A percentile compares a stretch with the other conserved stretches of the same genome.
These are phyloP conservation scores for Hypsopygia costalis DNA, from an alignment of 2,888 invertebrate species.

Conservation along the genomic window DNA sequence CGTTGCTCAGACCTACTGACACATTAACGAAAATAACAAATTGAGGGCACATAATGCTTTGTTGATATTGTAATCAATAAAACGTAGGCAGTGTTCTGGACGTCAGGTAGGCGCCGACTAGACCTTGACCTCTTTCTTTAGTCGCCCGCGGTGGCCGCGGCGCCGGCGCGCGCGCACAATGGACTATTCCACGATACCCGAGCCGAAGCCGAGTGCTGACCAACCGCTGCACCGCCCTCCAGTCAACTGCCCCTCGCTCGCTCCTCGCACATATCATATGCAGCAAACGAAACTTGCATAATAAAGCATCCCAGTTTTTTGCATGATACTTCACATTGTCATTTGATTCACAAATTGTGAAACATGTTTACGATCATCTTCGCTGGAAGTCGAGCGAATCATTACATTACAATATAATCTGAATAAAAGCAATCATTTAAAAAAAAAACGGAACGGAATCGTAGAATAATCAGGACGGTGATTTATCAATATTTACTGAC, in stretches of 20 bases:
- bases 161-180: slow-evolving; percentile 46
- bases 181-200: slow-evolving; percentile 65
- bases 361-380: no score
- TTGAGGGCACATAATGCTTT: slow-evolving; percentile 5
- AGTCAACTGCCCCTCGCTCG: not conserved
- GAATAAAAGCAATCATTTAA: no score
- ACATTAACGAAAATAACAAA: slow-evolving; percentile 6
- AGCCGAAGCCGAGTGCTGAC: slow-evolving; percentile 38
- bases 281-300: no score
- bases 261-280: not conserved
- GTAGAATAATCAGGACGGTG: no score
- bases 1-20: slow-evolving; percentile 7
- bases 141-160: slow-evolving; percentile 29
- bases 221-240: slow-evolving; percentile 15
- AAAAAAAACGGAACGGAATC: no score
- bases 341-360: no score
- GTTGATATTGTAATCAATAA: slow-evolving; percentile 28
- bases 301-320: no score
- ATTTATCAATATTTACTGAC: no score
- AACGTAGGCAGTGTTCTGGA: slow-evolving; percentile 39
- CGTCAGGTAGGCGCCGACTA: slow-evolving; percentile 62
- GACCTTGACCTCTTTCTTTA: slow-evolving; percentile 64
- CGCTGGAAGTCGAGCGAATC: no score
- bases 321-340: no score
- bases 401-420: no score